Evolutionary conservation across 1,140 invertebrate species (phyloP).

Genomic region (Zaprionus lachaisei): DNA sequence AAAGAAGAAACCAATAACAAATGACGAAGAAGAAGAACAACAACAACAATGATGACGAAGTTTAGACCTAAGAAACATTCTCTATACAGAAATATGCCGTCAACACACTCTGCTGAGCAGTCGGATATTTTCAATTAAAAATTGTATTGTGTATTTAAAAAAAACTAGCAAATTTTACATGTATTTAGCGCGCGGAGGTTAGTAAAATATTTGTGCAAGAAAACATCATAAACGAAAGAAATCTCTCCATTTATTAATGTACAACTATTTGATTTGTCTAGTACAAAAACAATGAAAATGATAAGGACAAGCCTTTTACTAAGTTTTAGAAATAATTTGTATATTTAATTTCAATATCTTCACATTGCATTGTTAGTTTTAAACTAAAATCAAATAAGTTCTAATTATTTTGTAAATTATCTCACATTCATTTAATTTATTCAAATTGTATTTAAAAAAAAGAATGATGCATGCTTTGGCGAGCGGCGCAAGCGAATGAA

Average conservation of each 20-base stretch:
- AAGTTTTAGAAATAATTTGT: conserved; percentile 40
- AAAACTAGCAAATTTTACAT: conserved; percentile 75
- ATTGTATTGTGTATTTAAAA: conserved; percentile 58
- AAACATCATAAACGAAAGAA: conserved; percentile 35
- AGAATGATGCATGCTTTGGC: conserved; percentile 21
- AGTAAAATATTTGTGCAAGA: conserved; percentile 71
- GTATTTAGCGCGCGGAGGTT: conserved; percentile 73
- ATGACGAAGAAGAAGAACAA: conserved; percentile 25
- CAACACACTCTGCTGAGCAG: conserved; percentile 41
- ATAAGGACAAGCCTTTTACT: conserved; percentile 36
- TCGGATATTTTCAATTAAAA: conserved; percentile 62
- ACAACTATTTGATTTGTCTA: conserved; percentile 33
- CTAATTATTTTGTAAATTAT: conserved; percentile 68
- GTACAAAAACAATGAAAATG: conserved; percentile 24
- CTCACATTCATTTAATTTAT: conserved; percentile 71
- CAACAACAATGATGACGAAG: conserved; percentile 34
- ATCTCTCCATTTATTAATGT: conserved; percentile 33
- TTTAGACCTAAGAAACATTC: conserved; percentile 64
- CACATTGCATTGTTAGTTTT: conserved; percentile 34
- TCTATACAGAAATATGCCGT: conserved; percentile 46
- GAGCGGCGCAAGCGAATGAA: conserved; percentile 29
- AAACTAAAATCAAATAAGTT: conserved; percentile 41
- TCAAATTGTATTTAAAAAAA: conserved; percentile 45
- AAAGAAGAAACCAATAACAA: conserved; percentile 37
- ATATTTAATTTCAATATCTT: conserved; percentile 19